phyloP scores from a whole-genome alignment of 2,888 invertebrate genomes.

The Calliphora vomitoria region DNA sequence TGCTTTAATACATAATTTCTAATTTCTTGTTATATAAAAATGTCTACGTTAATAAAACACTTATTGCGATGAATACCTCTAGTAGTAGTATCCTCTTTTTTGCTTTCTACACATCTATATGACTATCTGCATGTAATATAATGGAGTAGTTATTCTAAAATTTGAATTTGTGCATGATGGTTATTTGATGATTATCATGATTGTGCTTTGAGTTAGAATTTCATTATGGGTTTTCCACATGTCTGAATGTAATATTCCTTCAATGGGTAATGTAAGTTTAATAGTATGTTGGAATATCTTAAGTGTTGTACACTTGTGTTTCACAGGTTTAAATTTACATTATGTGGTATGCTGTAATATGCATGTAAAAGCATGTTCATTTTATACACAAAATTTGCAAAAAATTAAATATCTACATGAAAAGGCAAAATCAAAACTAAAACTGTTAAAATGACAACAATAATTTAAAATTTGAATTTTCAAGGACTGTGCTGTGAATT shows the following conservation, averaged over 20 bases:
- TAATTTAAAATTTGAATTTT: background rate
- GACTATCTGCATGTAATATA: background rate
- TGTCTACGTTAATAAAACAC: too few relatives aligned
- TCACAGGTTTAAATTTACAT: constrained; percentile 23
- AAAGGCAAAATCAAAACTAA: background rate
- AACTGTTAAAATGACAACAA: background rate
- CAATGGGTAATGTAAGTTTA: background rate
- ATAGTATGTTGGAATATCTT: background rate
- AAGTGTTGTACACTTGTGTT: constrained; percentile 15
- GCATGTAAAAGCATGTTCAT: constrained; percentile 5
- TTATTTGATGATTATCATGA: constrained; percentile 56
- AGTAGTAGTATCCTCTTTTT: background rate
- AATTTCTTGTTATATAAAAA: too few relatives aligned
- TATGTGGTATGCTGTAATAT: constrained; percentile 11
- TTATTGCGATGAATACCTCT: background rate
- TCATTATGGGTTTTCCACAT: constrained; percentile 43
- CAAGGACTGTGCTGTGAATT: background rate
- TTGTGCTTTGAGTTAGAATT: constrained; percentile 60
- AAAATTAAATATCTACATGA: background rate
- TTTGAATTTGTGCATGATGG: constrained; percentile 55
- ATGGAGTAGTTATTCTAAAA: constrained; percentile 47
- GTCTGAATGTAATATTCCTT: constrained; percentile 5
- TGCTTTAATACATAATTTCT: too few relatives aligned
- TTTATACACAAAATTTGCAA: background rate
- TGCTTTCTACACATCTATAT: background rate